phyloP scores from a whole-genome alignment of 1,140 invertebrate species.

The Cotesia typhae region DNA sequence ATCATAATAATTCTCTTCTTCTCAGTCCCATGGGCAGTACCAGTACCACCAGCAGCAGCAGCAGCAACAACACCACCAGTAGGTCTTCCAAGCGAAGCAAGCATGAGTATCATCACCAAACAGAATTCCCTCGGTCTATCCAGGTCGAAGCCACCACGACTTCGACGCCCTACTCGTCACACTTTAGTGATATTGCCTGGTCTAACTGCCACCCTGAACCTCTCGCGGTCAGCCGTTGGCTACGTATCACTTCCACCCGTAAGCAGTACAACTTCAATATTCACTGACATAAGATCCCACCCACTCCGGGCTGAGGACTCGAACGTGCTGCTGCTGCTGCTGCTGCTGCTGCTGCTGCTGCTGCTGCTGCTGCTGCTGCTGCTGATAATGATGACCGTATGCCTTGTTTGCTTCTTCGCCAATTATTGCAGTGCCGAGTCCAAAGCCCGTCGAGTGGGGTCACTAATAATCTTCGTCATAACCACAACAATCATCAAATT shows the following conservation, averaged over 20 bases:
- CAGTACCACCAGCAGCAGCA: no score
- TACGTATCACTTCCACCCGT: constrained; percentile 62
- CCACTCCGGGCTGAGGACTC: constrained; percentile 63
- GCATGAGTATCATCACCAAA: constrained; percentile 47
- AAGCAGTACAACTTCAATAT: constrained; percentile 66
- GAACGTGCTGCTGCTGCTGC: constrained; percentile 20
- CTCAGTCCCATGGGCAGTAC: constrained; percentile 41
- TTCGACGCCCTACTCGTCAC: constrained; percentile 52
- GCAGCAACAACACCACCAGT: no score
- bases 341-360: constrained; percentile 24
- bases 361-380: constrained; percentile 24
- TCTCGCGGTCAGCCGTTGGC: constrained; percentile 61
- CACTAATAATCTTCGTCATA: constrained; percentile 25
- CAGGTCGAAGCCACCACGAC: constrained; percentile 60
- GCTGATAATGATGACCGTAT: constrained; percentile 29
- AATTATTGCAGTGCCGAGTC: constrained; percentile 45
- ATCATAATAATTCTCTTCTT: constrained; percentile 11
- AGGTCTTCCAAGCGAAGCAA: constrained; percentile 49
- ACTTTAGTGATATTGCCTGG: constrained; percentile 62
- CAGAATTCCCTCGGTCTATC: constrained; percentile 53
- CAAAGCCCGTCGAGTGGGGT: constrained; percentile 55
- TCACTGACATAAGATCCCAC: constrained; percentile 65
- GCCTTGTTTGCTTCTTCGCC: constrained; percentile 34
- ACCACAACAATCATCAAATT: constrained; percentile 18
- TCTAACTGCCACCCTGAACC: constrained; percentile 63